Base-by-base conservation (phyloP, 2,888 invertebrate genomes). In the Drosophila pseudotalamancana region DNA sequence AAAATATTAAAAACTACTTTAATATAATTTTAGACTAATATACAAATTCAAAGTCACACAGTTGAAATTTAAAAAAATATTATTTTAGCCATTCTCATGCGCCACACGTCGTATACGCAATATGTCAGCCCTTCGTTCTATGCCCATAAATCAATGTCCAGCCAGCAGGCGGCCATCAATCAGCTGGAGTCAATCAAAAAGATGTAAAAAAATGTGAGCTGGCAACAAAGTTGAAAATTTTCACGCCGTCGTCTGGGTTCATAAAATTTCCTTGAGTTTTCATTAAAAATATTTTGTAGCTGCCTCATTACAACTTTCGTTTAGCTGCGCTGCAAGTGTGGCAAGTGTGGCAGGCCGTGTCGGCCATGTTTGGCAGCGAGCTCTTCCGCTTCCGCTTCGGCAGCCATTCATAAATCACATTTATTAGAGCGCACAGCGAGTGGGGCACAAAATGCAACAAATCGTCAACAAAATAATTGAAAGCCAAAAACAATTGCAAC, bases 61-160 rank as follows among this genome's bases (percentile, higher is more conserved):
- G n/a, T n/a, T n/a, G n/a, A n/a, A n/a, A n/a, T n/a, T n/a, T n/a
- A n/a, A 16, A 12, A 8, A 27, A 19, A 27, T 16, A 27, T 6
- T 27, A 27, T 4, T 2, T 21, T 21, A n/a, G n/a, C n/a, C n/a
- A 39, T 48, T 62, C 51, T 1, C 2, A 23, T 32, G 50, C 37
- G 40, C 31, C 62, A 65, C 50, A 34, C 37, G 60, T 31, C 59
- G 73, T 67, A 71, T 66, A 29, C 61, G 65, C 49, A 73, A 84
- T 65, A 60, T 81, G 74, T 25, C 50, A 29, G 23, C 40, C 64
- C 32, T 37, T 72, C 69, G 57, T 61, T 48, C 60, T 27, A 39
- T 37, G 76, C 56, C 63, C 67, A 86, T 83, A 83, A 86, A 86
- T 83, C 82, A 83, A 54, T 83, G 82, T 83, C 86, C 77, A 75